Conservation (phyloP, 2,797 vertebrate species). For the Sebastiscus albofasciatus region DNA sequence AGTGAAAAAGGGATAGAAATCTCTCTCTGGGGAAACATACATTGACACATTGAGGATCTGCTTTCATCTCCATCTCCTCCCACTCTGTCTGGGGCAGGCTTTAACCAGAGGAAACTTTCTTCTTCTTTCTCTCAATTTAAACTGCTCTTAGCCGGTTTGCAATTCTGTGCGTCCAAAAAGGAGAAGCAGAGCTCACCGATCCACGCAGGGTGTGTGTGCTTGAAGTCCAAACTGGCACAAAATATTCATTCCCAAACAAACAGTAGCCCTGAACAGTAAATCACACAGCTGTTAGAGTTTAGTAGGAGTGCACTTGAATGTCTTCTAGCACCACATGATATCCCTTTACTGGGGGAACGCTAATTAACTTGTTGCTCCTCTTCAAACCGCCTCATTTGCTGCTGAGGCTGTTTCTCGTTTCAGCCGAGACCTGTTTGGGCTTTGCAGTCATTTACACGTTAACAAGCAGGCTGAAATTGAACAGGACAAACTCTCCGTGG, state of each 20-base stretch:
- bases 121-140: constrained; percentile 38
- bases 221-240: not conserved
- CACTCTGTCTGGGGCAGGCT: constrained; percentile 51
- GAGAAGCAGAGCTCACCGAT: constrained; percentile 16
- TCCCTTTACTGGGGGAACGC: constrained; percentile 12
- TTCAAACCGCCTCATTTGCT: not conserved
- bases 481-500: constrained; percentile 39
- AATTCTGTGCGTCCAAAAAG: constrained; percentile 19
- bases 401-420: not conserved
- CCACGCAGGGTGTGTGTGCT: not conserved
- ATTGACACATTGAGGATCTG: constrained; percentile 57
- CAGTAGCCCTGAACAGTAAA: not conserved
- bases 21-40: constrained; percentile 26
- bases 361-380: constrained; percentile 28
- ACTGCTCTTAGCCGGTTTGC: constrained; percentile 30
- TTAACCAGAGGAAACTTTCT: constrained; percentile 50
- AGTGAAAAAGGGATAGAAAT: constrained; percentile 18
- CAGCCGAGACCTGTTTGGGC: constrained; percentile 52
- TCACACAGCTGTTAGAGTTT: constrained; percentile 4
- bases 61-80: constrained; percentile 70
- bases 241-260: not conserved
- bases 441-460: constrained; percentile 62
- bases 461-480: constrained; percentile 39
- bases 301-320: constrained; percentile 1
- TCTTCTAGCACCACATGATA: not conserved